Evolutionary conservation across 1,140 invertebrate species (phyloP).

Genomic region (Andrena cerasifolii): DNA sequence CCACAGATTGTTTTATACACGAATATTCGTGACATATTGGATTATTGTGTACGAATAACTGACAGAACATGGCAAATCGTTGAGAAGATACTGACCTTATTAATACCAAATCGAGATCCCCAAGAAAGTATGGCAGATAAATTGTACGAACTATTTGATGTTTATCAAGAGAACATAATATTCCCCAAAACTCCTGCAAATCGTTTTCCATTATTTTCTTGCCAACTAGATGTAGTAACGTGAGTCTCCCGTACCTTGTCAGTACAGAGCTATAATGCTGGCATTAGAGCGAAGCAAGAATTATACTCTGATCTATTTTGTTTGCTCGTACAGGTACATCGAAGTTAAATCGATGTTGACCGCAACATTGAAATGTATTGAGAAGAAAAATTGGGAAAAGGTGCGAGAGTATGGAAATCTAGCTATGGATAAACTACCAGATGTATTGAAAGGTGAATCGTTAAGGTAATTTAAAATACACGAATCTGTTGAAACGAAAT

Average conservation of each 20-base stretch:
- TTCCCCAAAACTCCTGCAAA: constrained; percentile 63
- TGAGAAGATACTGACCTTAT: constrained; percentile 72
- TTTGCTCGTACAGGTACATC: constrained; percentile 59
- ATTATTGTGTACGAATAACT: constrained; percentile 66
- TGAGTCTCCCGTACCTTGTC: constrained; percentile 46
- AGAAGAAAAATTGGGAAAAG: constrained; percentile 70
- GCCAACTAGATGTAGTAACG: constrained; percentile 66
- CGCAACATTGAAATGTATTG: constrained; percentile 37
- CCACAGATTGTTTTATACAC: constrained; percentile 63
- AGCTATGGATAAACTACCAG: constrained; percentile 49
- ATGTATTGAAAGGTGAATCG: not conserved
- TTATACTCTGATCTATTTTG: constrained; percentile 26
- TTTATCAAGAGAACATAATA: constrained; percentile 62
- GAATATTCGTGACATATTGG: constrained; percentile 51
- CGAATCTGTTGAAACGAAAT: not conserved
- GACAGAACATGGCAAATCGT: constrained; percentile 63
- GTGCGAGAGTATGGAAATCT: constrained; percentile 51
- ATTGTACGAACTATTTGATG: constrained; percentile 63
- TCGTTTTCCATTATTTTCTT: constrained; percentile 74
- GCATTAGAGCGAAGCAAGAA: not conserved
- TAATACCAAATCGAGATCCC: constrained; percentile 71
- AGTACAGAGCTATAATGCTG: not conserved
- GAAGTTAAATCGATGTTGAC: constrained; percentile 55
- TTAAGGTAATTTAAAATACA: constrained; percentile 18
- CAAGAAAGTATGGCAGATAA: constrained; percentile 63